These are phyloP conservation scores for Cherax destructor DNA, from an alignment of 1,140 invertebrate species.

Conservation along the genomic window DNA sequence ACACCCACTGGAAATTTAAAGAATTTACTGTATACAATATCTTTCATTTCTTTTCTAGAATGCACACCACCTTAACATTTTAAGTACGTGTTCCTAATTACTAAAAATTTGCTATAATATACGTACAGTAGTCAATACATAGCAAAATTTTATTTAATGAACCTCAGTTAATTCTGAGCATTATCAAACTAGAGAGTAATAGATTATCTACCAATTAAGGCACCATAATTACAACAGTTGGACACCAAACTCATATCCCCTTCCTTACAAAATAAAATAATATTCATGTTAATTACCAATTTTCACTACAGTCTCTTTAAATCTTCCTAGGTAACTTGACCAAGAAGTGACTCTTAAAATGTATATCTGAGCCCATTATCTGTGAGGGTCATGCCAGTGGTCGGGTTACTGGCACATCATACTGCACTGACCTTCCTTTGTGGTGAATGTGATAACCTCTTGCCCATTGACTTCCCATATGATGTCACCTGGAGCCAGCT, in stretches of 20 bases:
- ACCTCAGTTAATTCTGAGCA: not conserved
- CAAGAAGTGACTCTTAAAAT: not conserved
- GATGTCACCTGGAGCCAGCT: conserved; percentile 94
- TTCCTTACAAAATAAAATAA: not conserved
- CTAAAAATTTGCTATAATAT: no score
- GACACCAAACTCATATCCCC: not conserved
- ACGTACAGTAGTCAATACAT: not conserved
- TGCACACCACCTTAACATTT: no score
- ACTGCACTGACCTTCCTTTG: conserved; percentile 86
- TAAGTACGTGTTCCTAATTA: no score
- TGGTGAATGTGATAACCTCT: conserved; percentile 91
- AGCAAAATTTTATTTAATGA: not conserved
- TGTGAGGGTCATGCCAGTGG: not conserved
- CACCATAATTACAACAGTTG: not conserved
- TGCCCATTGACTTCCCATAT: conserved; percentile 94
- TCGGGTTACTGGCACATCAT: not conserved
- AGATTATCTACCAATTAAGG: not conserved
- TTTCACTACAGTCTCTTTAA: not conserved
- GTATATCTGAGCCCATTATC: not conserved
- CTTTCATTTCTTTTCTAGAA: no score
- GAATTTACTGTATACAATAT: no score
- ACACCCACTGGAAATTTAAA: no score
- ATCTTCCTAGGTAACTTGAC: not conserved
- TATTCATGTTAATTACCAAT: not conserved
- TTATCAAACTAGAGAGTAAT: no score